phyloP scores from a whole-genome alignment of 23 tunicate genomes.

The Halocynthia aurantium region DNA sequence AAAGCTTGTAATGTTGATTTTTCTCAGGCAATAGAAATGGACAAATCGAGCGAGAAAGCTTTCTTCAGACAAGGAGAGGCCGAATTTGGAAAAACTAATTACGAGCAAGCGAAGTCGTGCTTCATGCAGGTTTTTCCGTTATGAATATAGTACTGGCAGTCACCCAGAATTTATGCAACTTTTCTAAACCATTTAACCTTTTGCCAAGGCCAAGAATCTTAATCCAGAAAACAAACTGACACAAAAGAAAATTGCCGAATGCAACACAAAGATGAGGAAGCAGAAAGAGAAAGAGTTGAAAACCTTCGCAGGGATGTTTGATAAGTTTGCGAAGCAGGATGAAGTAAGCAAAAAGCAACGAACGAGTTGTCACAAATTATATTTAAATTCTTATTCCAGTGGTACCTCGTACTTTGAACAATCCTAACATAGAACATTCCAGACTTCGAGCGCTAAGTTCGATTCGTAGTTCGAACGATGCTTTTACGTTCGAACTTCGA shows the following conservation, averaged over 20 bases:
- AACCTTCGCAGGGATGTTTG: constrained; percentile 64
- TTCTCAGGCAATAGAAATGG: constrained; percentile 65
- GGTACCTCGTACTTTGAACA: no score
- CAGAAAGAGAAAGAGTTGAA: constrained; percentile 36
- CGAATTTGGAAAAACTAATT: constrained; percentile 15
- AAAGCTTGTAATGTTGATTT: background rate
- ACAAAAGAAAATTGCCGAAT: background rate
- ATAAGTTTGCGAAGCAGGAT: constrained; percentile 59
- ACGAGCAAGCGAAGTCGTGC: constrained; percentile 34
- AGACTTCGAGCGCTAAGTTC: background rate
- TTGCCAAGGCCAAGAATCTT: background rate
- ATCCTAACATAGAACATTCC: background rate
- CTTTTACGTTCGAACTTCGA: no score
- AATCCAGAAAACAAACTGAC: constrained; percentile 56
- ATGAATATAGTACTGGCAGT: no score
- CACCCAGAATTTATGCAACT: no score
- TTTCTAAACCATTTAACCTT: no score
- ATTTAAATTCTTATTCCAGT: no score
- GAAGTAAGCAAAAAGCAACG: constrained; percentile 9
- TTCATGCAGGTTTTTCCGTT: constrained; percentile 23
- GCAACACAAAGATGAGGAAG: constrained; percentile 14
- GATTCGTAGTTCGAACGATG: background rate
- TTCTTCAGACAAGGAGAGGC: constrained; percentile 55
- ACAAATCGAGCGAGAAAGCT: constrained; percentile 71
- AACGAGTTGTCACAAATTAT: background rate